Base-by-base conservation (phyloP, 2,888 invertebrate genomes). In the Phorcus lineatus region DNA sequence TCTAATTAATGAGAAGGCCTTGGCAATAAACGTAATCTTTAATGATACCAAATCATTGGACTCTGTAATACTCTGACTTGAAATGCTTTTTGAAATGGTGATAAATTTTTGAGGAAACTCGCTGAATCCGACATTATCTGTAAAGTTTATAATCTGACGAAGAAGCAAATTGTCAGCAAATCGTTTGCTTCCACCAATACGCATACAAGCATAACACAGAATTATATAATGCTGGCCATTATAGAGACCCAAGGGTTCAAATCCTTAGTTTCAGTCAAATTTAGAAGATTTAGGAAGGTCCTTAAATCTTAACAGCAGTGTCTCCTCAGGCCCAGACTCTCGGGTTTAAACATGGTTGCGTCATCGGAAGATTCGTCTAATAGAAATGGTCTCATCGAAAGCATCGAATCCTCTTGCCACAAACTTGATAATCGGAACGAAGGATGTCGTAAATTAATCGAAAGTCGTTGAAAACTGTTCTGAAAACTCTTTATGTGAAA, bases 211-310 rank as follows among this genome's bases (percentile, higher is more conserved):
- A 70, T 31, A 70, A 40, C 70, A n/a, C 31, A 70, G 36, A 70
- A 70, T 70, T 70, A 70, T 36, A 36, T 70, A 70, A 70, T 28
- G 36, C 19, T 19, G 28, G 11, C 36, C 70, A 36, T 31, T 70
- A 36, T 36, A 40, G 36, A 31, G 70, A 36, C 70, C 36, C 36
- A 28, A 70, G 36, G 70, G 70, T 36, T 19, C 70, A 70, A 70
- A 70, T 70, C 70, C 17, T 70, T 36, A 40, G 70, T 70, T 36
- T 70, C 70, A 31, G 70, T 70, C 70, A 70, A 70, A 70, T 70
- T 70, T 70, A 70, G 70, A 70, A 70, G 70, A 70, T 70, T 70
- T 70, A 70, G 19, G 70, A 70, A 70, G 70, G 70, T 70, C 70
- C 19, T 70, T 70, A 70, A 70, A 70, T 70, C 70, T 40, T 70